These are phyloP conservation scores for Eulithis testata DNA, from an alignment of 2,888 invertebrate species.

Conservation along the genomic window DNA sequence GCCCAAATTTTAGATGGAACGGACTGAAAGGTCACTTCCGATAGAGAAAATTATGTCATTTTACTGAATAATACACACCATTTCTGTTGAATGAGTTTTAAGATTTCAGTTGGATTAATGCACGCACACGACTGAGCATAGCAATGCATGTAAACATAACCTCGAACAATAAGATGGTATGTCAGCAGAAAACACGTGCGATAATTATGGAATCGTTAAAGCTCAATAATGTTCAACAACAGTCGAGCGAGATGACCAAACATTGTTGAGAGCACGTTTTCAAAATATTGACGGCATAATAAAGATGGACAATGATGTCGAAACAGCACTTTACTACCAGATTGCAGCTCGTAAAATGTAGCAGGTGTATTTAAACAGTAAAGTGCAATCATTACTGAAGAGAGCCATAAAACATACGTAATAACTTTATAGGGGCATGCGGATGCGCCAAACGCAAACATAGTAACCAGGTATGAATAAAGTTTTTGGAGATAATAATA, in stretches of 20 bases:
- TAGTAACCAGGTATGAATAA: background rate
- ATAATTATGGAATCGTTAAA: slow-evolving; percentile 30
- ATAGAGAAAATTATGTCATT: slow-evolving; percentile 19
- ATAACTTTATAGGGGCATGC: background rate
- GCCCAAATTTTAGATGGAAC: slow-evolving; percentile 19
- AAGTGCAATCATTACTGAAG: slow-evolving; percentile 13
- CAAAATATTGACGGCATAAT: slow-evolving; percentile 27
- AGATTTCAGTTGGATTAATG: too few relatives aligned
- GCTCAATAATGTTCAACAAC: slow-evolving; percentile 28
- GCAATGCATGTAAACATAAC: slow-evolving; percentile 11
- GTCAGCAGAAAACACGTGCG: slow-evolving; percentile 28
- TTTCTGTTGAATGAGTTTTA: background rate
- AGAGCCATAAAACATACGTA: slow-evolving; percentile 2
- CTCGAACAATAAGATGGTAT: slow-evolving; percentile 27
- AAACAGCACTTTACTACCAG: slow-evolving; percentile 24
- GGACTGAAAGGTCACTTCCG: slow-evolving; percentile 22
- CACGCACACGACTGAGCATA: background rate
- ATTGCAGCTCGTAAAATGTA: slow-evolving; percentile 29
- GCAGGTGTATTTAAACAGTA: slow-evolving; percentile 17
- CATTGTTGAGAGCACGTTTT: slow-evolving; percentile 35
- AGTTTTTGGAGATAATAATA: background rate
- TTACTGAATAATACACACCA: slow-evolving; percentile 4
- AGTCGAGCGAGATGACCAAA: slow-evolving; percentile 15
- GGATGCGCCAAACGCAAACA: background rate
- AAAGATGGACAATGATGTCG: slow-evolving; percentile 29